Percentiles rank a stretch among this genome's conserved stretches.
phyloP scores from a whole-genome alignment of 2,113 vertebrate species.

The Ivindomyrus marchei region DNA sequence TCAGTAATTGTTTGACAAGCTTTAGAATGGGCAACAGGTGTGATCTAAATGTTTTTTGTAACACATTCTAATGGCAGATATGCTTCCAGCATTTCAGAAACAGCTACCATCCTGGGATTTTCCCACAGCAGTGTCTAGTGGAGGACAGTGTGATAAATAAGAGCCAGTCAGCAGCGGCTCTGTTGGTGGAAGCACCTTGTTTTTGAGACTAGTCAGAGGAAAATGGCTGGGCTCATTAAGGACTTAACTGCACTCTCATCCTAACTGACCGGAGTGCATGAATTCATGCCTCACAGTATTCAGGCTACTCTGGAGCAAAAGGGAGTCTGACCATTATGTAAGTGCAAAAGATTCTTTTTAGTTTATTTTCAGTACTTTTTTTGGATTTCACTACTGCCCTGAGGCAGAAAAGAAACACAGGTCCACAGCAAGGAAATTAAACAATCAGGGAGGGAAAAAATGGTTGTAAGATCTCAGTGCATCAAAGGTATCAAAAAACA shows the following conservation, averaged over 20 bases:
- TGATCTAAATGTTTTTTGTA: neutral
- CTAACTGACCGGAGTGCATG: neutral
- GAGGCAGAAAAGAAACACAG: neutral
- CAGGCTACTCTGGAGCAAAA: neutral
- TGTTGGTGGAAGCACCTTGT: neutral
- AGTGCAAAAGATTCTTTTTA: neutral
- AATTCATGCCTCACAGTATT: neutral
- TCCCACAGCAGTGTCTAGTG: neutral
- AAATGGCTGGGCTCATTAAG: neutral
- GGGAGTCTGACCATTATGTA: neutral
- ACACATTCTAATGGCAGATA: neutral
- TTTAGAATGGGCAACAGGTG: neutral
- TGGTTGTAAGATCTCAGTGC: neutral
- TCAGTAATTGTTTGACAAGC: neutral
- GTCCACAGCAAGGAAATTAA: neutral
- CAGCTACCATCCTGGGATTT: neutral
- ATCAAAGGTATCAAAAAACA: neutral
- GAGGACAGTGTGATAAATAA: neutral
- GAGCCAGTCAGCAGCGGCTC: neutral
- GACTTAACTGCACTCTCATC: neutral
- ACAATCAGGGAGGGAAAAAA: neutral
- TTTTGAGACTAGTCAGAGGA: neutral
- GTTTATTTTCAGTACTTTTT: slow-evolving; percentile 4
- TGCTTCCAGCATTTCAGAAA: neutral
- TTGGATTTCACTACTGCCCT: neutral